A percentile compares a stretch with the other conserved stretches of the same genome.
Conservation (phyloP, 2,113 vertebrate genomes). For the Bothrops jararaca region DNA sequence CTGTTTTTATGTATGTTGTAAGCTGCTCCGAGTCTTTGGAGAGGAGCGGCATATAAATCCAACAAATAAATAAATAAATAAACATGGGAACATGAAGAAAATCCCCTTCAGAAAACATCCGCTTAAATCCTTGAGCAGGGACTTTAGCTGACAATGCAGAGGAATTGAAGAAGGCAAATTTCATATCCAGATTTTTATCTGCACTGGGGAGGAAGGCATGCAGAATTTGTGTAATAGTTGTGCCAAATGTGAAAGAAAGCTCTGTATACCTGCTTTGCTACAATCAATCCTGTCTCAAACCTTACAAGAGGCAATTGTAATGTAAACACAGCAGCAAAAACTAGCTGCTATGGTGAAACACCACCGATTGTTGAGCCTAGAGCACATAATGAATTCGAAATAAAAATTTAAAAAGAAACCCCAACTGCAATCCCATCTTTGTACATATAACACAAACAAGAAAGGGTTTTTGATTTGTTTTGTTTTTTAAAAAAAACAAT, state of each 20-base stretch:
- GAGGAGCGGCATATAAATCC: too few relatives aligned
- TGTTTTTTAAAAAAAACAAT: conserved; percentile 35
- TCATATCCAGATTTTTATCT: neutral
- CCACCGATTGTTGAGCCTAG: neutral
- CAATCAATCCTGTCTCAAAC: neutral
- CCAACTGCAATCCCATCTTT: conserved; percentile 17
- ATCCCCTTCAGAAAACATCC: too few relatives aligned
- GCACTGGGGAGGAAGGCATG: neutral
- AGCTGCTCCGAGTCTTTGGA: too few relatives aligned
- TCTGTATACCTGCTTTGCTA: neutral
- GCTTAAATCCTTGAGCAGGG: neutral
- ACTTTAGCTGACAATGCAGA: neutral
- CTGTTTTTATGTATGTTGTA: too few relatives aligned
- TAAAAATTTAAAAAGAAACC: neutral
- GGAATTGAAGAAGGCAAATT: neutral
- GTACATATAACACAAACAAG: neutral
- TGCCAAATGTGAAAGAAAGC: neutral
- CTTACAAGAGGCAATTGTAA: neutral
- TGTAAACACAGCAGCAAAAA: neutral
- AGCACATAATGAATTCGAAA: neutral
- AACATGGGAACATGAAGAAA: neutral
- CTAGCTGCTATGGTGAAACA: neutral
- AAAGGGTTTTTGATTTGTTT: neutral
- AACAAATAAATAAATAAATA: too few relatives aligned
- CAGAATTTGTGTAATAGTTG: neutral